Base-by-base conservation (phyloP, 2,888 invertebrate genomes). In the Pheosia gnoma region DNA sequence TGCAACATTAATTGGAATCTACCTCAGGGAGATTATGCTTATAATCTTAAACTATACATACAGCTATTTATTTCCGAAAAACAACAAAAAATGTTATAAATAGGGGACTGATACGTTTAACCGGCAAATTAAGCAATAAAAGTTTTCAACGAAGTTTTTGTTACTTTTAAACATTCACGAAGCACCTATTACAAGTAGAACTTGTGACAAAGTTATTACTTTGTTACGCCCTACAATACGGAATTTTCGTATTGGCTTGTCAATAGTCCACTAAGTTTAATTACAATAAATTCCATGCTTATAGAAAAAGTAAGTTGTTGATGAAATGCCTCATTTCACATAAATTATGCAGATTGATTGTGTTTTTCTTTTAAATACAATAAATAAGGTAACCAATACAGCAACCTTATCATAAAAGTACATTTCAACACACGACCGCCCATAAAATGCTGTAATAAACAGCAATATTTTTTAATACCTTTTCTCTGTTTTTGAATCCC, bases 401-500 rank as follows among this genome's bases (percentile, higher is more conserved):
- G 25, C 25, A 25, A 25, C 25, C 4, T 47, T 7, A 4, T n/a
- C 47, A 47, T 10, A 47, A 47, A 47, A 47, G 4, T 47, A 7
- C 41, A 41, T 41, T 5, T 41, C 41, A 49, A 49, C 6, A n/a
- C 8, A 9, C 5, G 7, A 5, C 37, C 25, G 36, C 3, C 8
- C 9, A 36, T 25, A 13, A 52, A 13, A 36, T 38, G 10, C 38
- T 25, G 58, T 53, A 58, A 71, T 65, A 63, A 63, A 62, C 55
- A 57, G 59, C 36, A n/a, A 37, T 37, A 58, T 54, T 56, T 59
- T 64, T 53, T 8, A 56, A 60, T 60, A 61, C 66, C 45, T 69
- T 70, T 67, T 62, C 38, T 67, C 63, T 57, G 58, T 60, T 65
- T 67, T 71, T 72, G 62, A 74, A 75, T 74, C 75, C 70, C 61